Percentiles rank a stretch among this genome's conserved stretches.
Conservation (phyloP, 2,113 vertebrate species). For the Bostrychus sinensis region DNA sequence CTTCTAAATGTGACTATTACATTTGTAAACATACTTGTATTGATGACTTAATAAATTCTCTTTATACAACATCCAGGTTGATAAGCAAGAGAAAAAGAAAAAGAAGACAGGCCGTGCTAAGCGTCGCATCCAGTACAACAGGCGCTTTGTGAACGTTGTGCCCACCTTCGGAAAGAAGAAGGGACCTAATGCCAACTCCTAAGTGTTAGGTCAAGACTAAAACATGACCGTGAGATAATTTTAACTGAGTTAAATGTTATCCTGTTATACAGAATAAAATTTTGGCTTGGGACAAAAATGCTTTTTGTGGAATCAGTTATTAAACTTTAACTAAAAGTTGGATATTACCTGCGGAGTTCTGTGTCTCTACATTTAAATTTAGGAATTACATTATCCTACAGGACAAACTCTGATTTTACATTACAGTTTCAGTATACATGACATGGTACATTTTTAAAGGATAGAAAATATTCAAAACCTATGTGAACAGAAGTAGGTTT, state of each 20-base stretch:
- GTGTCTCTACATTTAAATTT: too few species aligned
- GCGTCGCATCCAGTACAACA: conserved; percentile 86
- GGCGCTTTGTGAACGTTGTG: conserved; percentile 83
- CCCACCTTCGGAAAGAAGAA: conserved; percentile 87
- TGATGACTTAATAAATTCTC: not conserved
- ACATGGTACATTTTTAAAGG: too few species aligned
- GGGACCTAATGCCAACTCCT: conserved; percentile 85
- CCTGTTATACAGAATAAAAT: conserved; percentile 73
- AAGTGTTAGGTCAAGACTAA: conserved; percentile 14
- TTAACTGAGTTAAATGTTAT: conserved; percentile 63
- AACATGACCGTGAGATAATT: conserved; percentile 17
- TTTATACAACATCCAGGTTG: conserved; percentile 67
- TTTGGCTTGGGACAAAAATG: conserved; percentile 53
- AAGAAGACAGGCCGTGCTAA: conserved; percentile 86
- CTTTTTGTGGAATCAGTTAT: not conserved
- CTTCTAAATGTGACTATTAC: not conserved
- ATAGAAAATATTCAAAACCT: too few species aligned
- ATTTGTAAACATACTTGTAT: too few species aligned
- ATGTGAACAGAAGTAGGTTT: too few species aligned
- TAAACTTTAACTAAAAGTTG: too few species aligned
- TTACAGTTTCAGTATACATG: too few species aligned
- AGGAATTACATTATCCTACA: too few species aligned
- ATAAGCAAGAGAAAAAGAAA: conserved; percentile 87
- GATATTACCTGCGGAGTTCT: too few species aligned
- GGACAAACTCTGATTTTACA: too few species aligned